A percentile compares a stretch with the other conserved stretches of the same genome.
phyloP scores from a whole-genome alignment of 2,888 invertebrate species.

The Leptarthrus brevirostris region DNA sequence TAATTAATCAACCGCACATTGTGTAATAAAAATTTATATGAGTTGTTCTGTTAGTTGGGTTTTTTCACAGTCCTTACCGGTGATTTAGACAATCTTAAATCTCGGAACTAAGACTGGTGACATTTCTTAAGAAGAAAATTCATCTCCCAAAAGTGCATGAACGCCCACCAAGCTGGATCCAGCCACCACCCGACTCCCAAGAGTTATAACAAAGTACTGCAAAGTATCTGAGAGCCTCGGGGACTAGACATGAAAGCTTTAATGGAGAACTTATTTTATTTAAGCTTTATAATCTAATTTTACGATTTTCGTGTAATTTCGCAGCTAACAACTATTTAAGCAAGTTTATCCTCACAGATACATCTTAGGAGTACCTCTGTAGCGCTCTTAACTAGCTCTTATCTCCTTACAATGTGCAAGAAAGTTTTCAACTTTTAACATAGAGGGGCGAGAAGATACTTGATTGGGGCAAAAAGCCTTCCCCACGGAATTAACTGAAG shows the following conservation, averaged over 20 bases:
- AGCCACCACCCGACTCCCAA: not conserved
- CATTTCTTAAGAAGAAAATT: not conserved
- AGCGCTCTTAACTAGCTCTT: slow-evolving; percentile 44
- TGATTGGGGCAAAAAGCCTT: slow-evolving; percentile 15
- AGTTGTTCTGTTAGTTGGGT: not conserved
- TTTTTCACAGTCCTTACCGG: slow-evolving; percentile 23
- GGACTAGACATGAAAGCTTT: slow-evolving; percentile 21
- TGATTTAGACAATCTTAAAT: slow-evolving; percentile 10
- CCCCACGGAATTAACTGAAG: slow-evolving; percentile 22
- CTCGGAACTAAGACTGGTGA: not conserved
- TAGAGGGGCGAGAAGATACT: slow-evolving; percentile 5
- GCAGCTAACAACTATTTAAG: slow-evolving; percentile 52
- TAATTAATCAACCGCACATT: slow-evolving; percentile 38
- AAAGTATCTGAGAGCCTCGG: not conserved
- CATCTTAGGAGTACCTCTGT: slow-evolving; percentile 27
- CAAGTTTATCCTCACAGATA: slow-evolving; percentile 35
- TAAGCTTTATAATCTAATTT: slow-evolving; percentile 55
- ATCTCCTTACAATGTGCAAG: slow-evolving; percentile 46
- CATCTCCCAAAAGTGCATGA: too few relatives aligned
- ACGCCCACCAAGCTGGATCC: too few relatives aligned
- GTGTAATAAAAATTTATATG: slow-evolving; percentile 39
- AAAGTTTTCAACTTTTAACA: slow-evolving; percentile 43
- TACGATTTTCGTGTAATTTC: slow-evolving; percentile 52
- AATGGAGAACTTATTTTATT: slow-evolving; percentile 47
- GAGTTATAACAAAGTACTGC: slow-evolving; percentile 1